phyloP scores from a whole-genome alignment of 1,140 invertebrate species.

The Trinorchestia longiramus region DNA sequence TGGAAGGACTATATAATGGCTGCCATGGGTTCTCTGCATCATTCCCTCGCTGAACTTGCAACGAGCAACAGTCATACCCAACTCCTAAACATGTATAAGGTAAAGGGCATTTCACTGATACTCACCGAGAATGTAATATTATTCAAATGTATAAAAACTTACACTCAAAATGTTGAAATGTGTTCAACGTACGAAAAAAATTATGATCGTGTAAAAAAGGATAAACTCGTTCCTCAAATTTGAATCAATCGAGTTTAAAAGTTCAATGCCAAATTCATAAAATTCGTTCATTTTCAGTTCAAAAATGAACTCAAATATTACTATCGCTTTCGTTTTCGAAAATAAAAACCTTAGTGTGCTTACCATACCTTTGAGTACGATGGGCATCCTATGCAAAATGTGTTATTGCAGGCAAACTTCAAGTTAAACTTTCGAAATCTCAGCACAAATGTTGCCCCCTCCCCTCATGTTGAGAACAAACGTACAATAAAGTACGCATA shows the following conservation, averaged over 20 bases:
- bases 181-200: background rate
- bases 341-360: background rate
- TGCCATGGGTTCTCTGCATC: background rate
- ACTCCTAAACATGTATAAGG: conserved; percentile 23
- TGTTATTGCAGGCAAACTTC: background rate
- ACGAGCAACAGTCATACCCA: conserved; percentile 1
- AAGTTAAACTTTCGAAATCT: background rate
- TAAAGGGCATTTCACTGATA: background rate
- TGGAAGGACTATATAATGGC: conserved; percentile 51
- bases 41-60: conserved; percentile 11
- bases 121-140: background rate
- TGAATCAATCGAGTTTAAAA: background rate
- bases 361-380: background rate
- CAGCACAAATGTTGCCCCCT: background rate
- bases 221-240: background rate
- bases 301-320: background rate
- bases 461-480: background rate
- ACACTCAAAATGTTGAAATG: background rate
- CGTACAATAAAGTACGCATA: background rate
- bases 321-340: background rate
- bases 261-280: background rate
- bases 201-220: background rate
- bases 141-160: background rate
- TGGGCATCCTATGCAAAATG: background rate
- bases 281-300: background rate